These are phyloP conservation scores for Uria aalge DNA, from an alignment of 2,113 vertebrate species.

Conservation along the genomic window DNA sequence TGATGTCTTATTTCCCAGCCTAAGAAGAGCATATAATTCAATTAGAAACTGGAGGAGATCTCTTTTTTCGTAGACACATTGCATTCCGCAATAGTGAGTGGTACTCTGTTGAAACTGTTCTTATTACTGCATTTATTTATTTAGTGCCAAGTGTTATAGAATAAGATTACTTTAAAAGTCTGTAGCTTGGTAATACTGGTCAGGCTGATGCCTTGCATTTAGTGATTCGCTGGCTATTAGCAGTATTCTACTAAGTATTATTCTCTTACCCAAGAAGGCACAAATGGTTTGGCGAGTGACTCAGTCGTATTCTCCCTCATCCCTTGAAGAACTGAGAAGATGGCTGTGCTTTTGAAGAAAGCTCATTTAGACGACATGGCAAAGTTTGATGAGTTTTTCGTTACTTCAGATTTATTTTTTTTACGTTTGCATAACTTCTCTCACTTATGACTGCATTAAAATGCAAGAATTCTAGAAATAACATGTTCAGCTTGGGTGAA, in stretches of 20 bases:
- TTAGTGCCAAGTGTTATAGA: background rate
- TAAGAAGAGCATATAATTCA: background rate
- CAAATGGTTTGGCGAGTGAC: background rate
- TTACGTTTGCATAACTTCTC: background rate
- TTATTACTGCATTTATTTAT: background rate
- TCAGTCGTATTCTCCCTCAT: rapidly evolving
- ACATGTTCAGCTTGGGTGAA: background rate
- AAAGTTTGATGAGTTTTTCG: background rate
- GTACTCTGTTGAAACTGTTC: background rate
- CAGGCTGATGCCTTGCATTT: background rate
- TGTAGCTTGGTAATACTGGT: background rate
- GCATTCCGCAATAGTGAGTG: background rate
- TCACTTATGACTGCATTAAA: background rate
- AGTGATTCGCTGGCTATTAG: background rate
- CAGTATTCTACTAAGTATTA: background rate
- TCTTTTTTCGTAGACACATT: background rate
- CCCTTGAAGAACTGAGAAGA: background rate
- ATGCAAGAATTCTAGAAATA: background rate
- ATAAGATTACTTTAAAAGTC: background rate
- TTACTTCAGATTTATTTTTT: background rate
- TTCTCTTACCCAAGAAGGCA: background rate
- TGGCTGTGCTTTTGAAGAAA: background rate
- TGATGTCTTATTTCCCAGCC: background rate
- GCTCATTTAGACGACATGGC: background rate
- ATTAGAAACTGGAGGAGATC: background rate